Conservation (phyloP, 2,113 vertebrate species). For the Lepus europaeus region DNA sequence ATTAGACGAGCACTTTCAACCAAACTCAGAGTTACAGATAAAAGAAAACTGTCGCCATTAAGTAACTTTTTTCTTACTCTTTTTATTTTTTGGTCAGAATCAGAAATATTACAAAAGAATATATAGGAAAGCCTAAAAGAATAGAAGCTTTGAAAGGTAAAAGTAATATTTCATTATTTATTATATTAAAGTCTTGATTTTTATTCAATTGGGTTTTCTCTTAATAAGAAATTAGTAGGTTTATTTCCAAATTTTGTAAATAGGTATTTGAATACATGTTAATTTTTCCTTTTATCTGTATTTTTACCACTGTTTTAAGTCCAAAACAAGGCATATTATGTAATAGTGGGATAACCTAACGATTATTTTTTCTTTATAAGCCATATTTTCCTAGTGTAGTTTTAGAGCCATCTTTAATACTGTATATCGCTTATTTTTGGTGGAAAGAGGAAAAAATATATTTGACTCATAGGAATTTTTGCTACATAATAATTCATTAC, state of each 20-base stretch:
- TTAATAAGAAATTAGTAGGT: not conserved
- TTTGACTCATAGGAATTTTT: not conserved
- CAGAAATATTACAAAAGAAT: conserved; percentile 91
- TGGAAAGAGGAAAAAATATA: not conserved
- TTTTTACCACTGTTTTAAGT: not conserved
- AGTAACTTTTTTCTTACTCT: not conserved
- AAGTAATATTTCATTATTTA: not conserved
- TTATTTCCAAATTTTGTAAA: not conserved
- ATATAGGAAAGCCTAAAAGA: conserved; percentile 88
- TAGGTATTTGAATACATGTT: not conserved
- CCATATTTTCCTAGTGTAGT: not conserved
- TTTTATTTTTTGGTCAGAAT: conserved; percentile 87
- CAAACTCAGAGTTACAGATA: not conserved
- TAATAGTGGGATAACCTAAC: not conserved
- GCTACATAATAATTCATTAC: no score
- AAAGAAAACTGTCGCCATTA: not conserved
- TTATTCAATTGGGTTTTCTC: not conserved
- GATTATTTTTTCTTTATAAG: not conserved
- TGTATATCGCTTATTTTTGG: not conserved
- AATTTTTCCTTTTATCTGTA: not conserved
- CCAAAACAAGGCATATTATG: not conserved
- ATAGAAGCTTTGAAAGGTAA: conserved; percentile 94
- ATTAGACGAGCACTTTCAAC: not conserved
- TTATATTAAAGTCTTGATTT: not conserved
- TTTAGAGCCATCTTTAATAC: not conserved